A percentile compares a stretch with the other conserved stretches of the same genome.
Evolutionary conservation across 2,113 vertebrate genomes (phyloP).

Genomic region (Cololabis saira): DNA sequence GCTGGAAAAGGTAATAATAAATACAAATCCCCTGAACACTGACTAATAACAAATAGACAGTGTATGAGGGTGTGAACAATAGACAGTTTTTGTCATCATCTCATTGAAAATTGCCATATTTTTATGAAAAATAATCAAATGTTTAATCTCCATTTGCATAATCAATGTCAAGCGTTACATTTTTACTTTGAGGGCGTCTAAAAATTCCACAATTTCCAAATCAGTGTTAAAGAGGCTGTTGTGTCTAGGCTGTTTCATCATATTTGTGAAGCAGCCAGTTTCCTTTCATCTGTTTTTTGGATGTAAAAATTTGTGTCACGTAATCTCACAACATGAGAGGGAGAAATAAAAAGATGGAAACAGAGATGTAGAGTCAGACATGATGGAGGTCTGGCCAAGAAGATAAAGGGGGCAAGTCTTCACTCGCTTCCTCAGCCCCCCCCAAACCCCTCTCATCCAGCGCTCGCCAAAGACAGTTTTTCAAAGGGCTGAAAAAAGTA

Average conservation of each 20-base stretch:
- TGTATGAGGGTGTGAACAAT: no score
- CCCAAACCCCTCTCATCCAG: constrained; percentile 54
- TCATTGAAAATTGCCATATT: no score
- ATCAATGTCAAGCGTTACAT: no score
- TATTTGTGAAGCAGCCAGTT: constrained; percentile 10
- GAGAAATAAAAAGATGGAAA: not conserved
- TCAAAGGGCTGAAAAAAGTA: constrained; percentile 71
- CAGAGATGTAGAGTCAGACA: constrained; percentile 29
- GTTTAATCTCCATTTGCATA: no score
- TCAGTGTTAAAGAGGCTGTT: not conserved
- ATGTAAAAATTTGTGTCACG: constrained; percentile 18
- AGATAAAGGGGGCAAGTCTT: constrained; percentile 66
- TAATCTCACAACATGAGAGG: not conserved
- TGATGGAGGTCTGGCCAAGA: constrained; percentile 56
- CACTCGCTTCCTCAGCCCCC: constrained; percentile 52
- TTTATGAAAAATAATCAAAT: no score
- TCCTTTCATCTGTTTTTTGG: not conserved
- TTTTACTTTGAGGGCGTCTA: no score
- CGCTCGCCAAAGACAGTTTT: constrained; percentile 57
- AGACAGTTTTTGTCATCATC: no score
- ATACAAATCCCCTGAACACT: no score
- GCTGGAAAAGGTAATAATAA: no score
- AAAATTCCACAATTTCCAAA: no score
- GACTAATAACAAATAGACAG: no score
- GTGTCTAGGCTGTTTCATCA: constrained; percentile 21